Evolutionary conservation across 1,140 invertebrate genomes (phyloP).

Genomic region (Penaeus indicus): DNA sequence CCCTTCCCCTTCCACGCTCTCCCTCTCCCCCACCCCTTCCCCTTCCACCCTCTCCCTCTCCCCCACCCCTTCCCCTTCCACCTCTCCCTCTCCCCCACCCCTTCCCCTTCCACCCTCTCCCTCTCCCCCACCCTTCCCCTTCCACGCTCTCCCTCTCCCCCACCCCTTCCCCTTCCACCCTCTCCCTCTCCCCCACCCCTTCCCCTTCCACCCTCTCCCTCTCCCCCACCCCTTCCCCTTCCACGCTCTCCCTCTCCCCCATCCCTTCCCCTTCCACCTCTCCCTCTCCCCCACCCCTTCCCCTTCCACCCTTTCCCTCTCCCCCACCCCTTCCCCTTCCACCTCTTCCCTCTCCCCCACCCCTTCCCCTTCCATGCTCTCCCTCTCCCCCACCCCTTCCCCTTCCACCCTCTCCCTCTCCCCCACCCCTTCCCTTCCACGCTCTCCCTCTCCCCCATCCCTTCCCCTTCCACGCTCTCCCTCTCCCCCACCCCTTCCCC

Average conservation of each 20-base stretch:
- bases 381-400: background rate
- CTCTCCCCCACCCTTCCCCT: background rate
- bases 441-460: background rate
- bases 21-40: background rate
- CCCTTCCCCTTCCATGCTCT: background rate
- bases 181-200: background rate
- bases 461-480: too few relatives aligned
- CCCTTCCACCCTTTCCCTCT: too few relatives aligned
- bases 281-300: background rate
- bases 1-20: background rate
- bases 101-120: background rate
- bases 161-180: background rate
- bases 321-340: background rate
- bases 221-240: background rate
- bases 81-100: background rate
- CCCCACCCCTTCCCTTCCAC: background rate
- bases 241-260: background rate
- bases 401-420: too few relatives aligned
- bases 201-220: too few relatives aligned
- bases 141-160: background rate
- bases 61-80: background rate
- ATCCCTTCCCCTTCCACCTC: background rate
- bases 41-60: background rate
- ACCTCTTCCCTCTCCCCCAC: background rate
- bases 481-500: background rate